phyloP scores from a whole-genome alignment of 2,888 invertebrate species.

The Drosophila nigricruria region DNA sequence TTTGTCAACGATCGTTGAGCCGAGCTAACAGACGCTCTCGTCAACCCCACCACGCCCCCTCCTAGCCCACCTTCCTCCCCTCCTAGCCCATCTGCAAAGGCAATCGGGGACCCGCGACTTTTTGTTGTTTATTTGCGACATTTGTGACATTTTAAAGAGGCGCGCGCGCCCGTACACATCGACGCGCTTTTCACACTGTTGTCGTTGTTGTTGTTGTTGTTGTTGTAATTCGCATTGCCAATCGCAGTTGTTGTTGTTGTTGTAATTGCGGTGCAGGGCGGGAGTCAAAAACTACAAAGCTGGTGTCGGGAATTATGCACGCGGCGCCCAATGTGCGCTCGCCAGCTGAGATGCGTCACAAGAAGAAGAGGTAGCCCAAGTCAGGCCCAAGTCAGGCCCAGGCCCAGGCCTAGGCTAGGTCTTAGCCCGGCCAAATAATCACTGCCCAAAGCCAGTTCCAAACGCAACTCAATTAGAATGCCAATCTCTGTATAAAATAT shows the following conservation, averaged over 20 bases:
- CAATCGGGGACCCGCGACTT: slow-evolving; percentile 5
- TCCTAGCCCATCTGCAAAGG: neutral
- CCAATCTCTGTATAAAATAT: slow-evolving; percentile 1
- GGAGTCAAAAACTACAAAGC: slow-evolving; percentile 59
- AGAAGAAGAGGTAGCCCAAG: slow-evolving; percentile 82
- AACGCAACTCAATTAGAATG: slow-evolving; percentile 4
- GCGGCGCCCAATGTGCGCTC: slow-evolving; percentile 80
- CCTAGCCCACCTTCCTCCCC: no score
- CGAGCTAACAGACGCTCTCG: neutral
- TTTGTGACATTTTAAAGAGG: slow-evolving; percentile 59
- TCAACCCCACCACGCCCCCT: neutral
- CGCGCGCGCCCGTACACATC: slow-evolving; percentile 70
- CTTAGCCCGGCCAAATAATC: no score
- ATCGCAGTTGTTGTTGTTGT: slow-evolving; percentile 5
- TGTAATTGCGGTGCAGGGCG: slow-evolving; percentile 42
- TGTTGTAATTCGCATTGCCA: slow-evolving; percentile 1
- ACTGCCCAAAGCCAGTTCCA: slow-evolving; percentile 9
- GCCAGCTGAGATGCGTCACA: slow-evolving; percentile 83
- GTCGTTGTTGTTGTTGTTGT: slow-evolving; percentile 4
- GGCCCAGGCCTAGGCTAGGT: neutral
- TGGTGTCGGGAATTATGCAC: slow-evolving; percentile 81
- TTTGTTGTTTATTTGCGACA: neutral
- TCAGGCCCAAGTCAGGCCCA: neutral
- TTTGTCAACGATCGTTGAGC: slow-evolving; percentile 30
- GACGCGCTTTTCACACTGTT: slow-evolving; percentile 16